Conservation (phyloP, 2,797 vertebrate genomes). For the Manis pentadactyla region DNA sequence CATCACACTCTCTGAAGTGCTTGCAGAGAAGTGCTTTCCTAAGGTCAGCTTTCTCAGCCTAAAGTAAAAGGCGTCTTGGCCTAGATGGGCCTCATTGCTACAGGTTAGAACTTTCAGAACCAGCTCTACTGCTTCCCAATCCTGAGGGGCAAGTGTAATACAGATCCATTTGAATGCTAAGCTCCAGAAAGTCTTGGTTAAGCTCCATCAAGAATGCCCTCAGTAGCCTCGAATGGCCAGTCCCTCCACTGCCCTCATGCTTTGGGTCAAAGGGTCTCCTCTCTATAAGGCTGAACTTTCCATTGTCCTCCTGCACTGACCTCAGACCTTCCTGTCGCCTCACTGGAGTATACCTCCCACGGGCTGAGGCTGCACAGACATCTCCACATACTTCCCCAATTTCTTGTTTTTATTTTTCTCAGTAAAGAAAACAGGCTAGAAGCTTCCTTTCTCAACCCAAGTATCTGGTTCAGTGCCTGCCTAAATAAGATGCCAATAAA, state of each 20-base stretch:
- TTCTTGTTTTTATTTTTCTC: background rate
- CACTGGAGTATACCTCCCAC: background rate
- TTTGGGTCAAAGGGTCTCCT: background rate
- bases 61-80: background rate
- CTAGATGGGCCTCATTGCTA: background rate
- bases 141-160: background rate
- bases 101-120: background rate
- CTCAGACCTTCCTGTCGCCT: background rate
- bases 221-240: background rate
- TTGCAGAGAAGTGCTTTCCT: background rate
- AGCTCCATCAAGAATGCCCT: background rate
- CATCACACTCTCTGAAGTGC: background rate
- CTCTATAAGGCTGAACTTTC: background rate
- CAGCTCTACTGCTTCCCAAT: background rate
- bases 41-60: background rate
- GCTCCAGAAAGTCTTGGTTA: background rate
- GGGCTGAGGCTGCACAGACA: background rate
- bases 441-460: background rate
- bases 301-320: background rate
- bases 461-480: background rate
- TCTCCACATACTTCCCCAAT: background rate
- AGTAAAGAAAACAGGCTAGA: background rate
- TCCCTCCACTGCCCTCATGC: background rate
- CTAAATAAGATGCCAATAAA: slow-evolving; percentile 1
- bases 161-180: background rate